phyloP scores from a whole-genome alignment of 2,888 invertebrate species.

The Monochamus alternatus region DNA sequence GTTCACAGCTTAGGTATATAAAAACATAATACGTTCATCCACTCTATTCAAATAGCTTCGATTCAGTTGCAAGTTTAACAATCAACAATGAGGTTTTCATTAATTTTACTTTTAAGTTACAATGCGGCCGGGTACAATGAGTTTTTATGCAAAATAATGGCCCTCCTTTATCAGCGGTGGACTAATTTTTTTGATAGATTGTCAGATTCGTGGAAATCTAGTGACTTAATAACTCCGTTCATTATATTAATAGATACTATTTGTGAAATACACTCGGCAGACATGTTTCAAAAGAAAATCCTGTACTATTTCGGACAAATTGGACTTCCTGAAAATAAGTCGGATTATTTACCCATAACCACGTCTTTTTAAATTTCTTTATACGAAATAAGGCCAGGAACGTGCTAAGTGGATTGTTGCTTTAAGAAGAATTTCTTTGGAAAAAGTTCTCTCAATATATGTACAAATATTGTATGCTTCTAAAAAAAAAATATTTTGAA shows the following conservation, averaged over 20 bases:
- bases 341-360: not conserved
- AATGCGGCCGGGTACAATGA: slow-evolving; percentile 25
- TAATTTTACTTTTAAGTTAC: slow-evolving; percentile 43
- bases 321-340: slow-evolving; percentile 1
- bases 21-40: slow-evolving; percentile 42
- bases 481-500: no score
- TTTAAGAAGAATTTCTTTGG: no score
- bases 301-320: slow-evolving; percentile 24
- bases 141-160: slow-evolving; percentile 26
- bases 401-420: not conserved
- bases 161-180: slow-evolving; percentile 20
- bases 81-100: slow-evolving; percentile 54
- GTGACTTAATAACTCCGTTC: slow-evolving; percentile 31
- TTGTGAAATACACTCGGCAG: slow-evolving; percentile 20
- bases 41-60: slow-evolving; percentile 40
- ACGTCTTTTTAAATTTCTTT: not conserved
- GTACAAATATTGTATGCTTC: no score
- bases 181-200: slow-evolving; percentile 35
- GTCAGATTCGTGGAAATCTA: slow-evolving; percentile 32
- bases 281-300: slow-evolving; percentile 24
- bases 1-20: slow-evolving; percentile 46
- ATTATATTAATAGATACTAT: slow-evolving; percentile 24
- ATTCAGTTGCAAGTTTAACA: slow-evolving; percentile 53
- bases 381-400: not conserved
- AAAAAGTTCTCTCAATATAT: no score